Percentiles rank a stretch among this genome's conserved stretches.
These are phyloP conservation scores for Steinernema scapterisci DNA, from an alignment of 2,888 invertebrate species.

Conservation along the genomic window DNA sequence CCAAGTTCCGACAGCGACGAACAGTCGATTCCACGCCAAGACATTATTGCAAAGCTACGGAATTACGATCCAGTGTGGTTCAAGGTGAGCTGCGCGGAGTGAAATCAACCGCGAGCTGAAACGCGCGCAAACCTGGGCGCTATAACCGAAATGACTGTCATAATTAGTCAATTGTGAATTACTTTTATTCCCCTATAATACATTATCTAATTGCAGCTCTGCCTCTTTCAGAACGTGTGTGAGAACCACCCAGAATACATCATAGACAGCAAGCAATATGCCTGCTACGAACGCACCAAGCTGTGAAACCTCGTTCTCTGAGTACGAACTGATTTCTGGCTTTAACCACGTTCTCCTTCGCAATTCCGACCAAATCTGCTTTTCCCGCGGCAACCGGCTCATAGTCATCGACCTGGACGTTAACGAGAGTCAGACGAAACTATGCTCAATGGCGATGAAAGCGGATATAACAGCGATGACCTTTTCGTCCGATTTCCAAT, in stretches of 20 bases:
- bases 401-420: background rate
- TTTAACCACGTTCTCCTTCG: background rate
- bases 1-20: slow-evolving; percentile 21
- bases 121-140: no score
- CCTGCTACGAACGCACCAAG: slow-evolving; percentile 40
- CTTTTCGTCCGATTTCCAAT: background rate
- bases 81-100: slow-evolving; percentile 10
- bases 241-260: slow-evolving; percentile 41
- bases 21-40: background rate
- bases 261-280: slow-evolving; percentile 44
- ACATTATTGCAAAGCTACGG: background rate
- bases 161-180: no score
- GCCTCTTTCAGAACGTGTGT: slow-evolving; percentile 33
- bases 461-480: background rate
- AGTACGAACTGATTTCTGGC: background rate
- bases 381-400: background rate
- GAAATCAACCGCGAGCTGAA: no score
- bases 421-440: background rate
- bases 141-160: no score
- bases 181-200: no score
- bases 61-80: slow-evolving; percentile 1
- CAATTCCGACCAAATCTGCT: background rate
- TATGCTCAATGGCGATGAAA: background rate
- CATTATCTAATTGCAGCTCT: no score
- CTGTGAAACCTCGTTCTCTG: background rate